A percentile compares a stretch with the other conserved stretches of the same genome.
phyloP scores from a whole-genome alignment of 2,888 invertebrate genomes.

The Urechis unicinctus region DNA sequence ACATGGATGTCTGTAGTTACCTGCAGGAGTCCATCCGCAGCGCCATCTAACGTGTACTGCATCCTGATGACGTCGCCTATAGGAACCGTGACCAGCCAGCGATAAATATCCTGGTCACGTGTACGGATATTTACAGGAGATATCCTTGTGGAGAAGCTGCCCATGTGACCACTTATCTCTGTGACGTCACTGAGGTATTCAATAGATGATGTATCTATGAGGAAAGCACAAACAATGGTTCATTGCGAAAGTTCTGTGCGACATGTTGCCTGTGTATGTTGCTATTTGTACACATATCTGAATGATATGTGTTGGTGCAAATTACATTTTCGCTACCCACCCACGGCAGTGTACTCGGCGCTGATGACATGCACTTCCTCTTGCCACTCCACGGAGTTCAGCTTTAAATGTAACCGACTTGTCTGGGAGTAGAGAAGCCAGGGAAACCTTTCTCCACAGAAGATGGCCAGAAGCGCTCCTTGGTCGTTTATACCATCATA shows the following conservation, averaged over 20 bases:
- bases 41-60: no score
- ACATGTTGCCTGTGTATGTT: neutral
- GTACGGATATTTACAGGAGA: neutral
- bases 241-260: no score
- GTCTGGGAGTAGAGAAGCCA: conserved; percentile 8
- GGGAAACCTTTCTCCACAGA: conserved; percentile 13
- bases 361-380: neutral
- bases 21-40: no score
- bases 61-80: neutral
- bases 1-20: no score
- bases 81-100: neutral
- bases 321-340: no score
- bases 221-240: no score
- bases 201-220: no score
- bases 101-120: neutral
- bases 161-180: neutral
- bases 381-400: neutral
- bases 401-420: neutral
- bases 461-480: neutral
- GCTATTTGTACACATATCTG: no score
- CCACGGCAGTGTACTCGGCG: neutral
- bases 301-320: no score
- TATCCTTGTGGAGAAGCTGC: neutral
- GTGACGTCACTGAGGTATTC: no score
- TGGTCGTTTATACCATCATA: neutral